phyloP scores from a whole-genome alignment of 2,113 vertebrate species.

The Lagenorhynchus albirostris region DNA sequence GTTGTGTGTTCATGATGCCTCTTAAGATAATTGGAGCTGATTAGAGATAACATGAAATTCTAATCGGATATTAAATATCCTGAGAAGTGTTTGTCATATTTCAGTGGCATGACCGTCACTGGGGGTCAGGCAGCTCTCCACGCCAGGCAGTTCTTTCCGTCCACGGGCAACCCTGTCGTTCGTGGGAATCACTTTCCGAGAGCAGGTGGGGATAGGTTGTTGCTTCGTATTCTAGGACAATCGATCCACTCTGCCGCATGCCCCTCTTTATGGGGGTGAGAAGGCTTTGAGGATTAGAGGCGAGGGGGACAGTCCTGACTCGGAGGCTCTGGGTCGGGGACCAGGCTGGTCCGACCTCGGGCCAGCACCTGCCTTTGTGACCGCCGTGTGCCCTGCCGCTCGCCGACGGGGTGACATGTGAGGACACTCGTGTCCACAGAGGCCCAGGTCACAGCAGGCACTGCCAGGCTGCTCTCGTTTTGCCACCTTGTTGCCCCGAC shows the following conservation, averaged over 20 bases:
- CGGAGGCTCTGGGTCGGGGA: background rate
- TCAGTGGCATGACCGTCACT: background rate
- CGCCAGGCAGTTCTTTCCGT: background rate
- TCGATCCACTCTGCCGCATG: background rate
- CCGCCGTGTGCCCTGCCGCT: background rate
- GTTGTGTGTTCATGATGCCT: background rate
- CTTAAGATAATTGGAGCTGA: background rate
- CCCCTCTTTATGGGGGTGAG: background rate
- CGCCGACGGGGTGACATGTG: too few species aligned
- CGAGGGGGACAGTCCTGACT: background rate
- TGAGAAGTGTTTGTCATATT: background rate
- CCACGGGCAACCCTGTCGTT: background rate
- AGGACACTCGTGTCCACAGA: background rate
- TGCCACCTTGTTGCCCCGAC: background rate
- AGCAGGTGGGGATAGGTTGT: background rate
- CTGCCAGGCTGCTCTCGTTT: background rate
- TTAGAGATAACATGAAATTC: background rate
- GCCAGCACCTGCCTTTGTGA: background rate
- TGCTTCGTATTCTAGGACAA: background rate
- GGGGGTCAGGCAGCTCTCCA: background rate
- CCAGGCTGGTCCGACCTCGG: background rate
- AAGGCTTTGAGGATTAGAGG: background rate
- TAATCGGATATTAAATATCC: background rate
- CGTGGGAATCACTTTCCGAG: background rate
- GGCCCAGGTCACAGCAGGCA: background rate